Percentiles rank a stretch among this genome's conserved stretches.
phyloP scores from a whole-genome alignment of 2,888 invertebrate genomes.

The Cheilosia urbana region DNA sequence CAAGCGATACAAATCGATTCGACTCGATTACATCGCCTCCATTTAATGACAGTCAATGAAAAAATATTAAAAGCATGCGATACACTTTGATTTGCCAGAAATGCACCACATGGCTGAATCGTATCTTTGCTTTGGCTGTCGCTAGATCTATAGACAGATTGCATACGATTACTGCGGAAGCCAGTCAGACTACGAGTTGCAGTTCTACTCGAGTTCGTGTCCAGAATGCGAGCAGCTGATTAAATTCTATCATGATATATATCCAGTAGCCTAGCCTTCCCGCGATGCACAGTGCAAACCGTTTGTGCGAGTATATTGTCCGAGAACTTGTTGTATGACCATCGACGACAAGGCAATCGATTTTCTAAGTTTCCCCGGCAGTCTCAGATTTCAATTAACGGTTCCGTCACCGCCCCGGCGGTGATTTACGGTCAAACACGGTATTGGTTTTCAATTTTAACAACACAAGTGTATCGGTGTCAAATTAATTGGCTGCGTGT shows the following conservation, averaged over 20 bases:
- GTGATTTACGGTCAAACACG: not conserved
- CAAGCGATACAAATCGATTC: conserved; percentile 16
- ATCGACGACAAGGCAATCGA: conserved; percentile 2
- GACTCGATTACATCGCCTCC: conserved; percentile 3
- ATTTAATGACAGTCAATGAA: conserved; percentile 31
- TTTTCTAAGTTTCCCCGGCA: conserved; percentile 20
- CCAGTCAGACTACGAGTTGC: conserved; percentile 9
- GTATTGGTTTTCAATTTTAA: conserved; percentile 38
- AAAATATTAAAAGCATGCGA: conserved; percentile 45
- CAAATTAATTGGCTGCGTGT: conserved; percentile 30
- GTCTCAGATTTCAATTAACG: conserved; percentile 42
- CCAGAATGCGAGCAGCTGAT: not conserved
- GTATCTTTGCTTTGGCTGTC: conserved; percentile 6
- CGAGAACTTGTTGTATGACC: conserved; percentile 36
- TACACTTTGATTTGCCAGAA: conserved; percentile 58
- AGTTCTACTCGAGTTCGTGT: conserved; percentile 17
- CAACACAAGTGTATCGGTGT: conserved; percentile 19
- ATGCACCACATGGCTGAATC: not conserved
- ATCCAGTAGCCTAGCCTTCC: not conserved
- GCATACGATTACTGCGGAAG: conserved; percentile 5
- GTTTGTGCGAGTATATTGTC: not conserved
- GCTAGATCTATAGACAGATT: not conserved
- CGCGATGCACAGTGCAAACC: no score
- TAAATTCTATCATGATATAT: not conserved
- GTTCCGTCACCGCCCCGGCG: not conserved